Base-by-base conservation (phyloP, 1,140 invertebrate species). In the Bombus waltoni region DNA sequence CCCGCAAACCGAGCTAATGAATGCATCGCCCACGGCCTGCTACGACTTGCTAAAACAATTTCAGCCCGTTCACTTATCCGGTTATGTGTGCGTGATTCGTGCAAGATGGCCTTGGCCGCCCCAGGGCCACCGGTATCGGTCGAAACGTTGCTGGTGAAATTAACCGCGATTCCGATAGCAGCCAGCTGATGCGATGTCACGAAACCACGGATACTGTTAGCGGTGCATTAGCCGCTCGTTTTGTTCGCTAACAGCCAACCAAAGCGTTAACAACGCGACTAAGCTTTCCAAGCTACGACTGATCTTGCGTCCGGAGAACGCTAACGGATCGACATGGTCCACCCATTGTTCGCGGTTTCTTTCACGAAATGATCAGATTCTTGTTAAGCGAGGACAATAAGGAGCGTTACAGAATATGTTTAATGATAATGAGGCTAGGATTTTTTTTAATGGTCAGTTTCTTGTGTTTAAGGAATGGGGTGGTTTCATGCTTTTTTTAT, bases 1-100 rank as follows among this genome's bases (percentile, higher is more conserved):
- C 91, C 90, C 91, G 94, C 93, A 93, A 95, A 94, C 92, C 94
- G 91, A 94, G 87, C 93, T 95, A 95, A 95, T 94, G 94, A 94
- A 94, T 93, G 93, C 93, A 94, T 94, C 91, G 93, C 94, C 92
- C 92, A 88, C 88, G 90, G 93, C 88, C 74, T 89, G n/a, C 71
- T 66, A 53, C 76, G 42, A 40, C 42, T 65, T 78, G 89, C 88
- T 91, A 86, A 92, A 94, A 94, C 92, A 92, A 93, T 94, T 94
- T 76, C 32, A 28, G 5, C 53, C 32, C 11, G 47, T 25, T 77
- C 13, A 10, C 53, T 93, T 91, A 86, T 85, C 87, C 82, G 79
- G 66, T 83, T 44, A 59, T 87, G 88, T 82, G 91, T 87, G 89
- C 90, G 91, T 93, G 18, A 90, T 86, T 92, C 91, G 88, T 75